Conservation (phyloP, 1,140 invertebrate genomes). For the Adoxophyes honmai region DNA sequence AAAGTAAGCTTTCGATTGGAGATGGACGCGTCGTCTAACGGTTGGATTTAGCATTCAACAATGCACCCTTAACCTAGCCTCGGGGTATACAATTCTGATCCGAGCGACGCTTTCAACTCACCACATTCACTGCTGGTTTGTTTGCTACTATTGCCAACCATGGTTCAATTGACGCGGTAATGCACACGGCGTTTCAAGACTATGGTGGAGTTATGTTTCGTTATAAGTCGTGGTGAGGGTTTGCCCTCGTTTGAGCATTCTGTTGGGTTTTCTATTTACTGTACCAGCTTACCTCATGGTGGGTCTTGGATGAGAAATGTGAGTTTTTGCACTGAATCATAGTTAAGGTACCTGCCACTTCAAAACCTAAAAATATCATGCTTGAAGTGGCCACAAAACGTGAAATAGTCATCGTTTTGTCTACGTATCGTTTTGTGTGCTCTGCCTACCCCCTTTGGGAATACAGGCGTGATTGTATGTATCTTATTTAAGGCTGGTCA, state of each 20-base stretch:
- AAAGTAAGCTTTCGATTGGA: slow-evolving; percentile 23
- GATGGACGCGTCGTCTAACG: slow-evolving; percentile 28
- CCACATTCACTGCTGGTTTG: slow-evolving; percentile 36
- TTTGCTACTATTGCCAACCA: no score
- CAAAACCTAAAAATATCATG: no score
- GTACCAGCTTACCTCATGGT: slow-evolving; percentile 41
- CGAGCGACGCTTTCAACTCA: slow-evolving; percentile 17
- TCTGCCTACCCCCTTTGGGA: no score
- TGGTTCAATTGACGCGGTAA: no score
- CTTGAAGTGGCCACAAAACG: no score
- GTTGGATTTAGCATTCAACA: slow-evolving; percentile 55
- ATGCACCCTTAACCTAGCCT: slow-evolving; percentile 73
- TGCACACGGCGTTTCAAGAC: slow-evolving; percentile 4
- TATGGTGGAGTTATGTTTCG: slow-evolving; percentile 6
- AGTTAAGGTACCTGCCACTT: no score
- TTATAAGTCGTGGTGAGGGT: slow-evolving; percentile 21
- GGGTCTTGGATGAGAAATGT: slow-evolving; percentile 30
- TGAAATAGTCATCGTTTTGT: no score
- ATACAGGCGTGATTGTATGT: no score
- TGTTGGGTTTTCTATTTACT: slow-evolving; percentile 51
- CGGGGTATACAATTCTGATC: slow-evolving; percentile 31
- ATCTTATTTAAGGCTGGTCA: no score
- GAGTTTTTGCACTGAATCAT: slow-evolving; percentile 15
- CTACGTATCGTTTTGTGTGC: no score
- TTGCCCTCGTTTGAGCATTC: slow-evolving; percentile 57